Evolutionary conservation across 23 tunicate species (phyloP).

Genomic region (Clavelina lepadiformis): DNA sequence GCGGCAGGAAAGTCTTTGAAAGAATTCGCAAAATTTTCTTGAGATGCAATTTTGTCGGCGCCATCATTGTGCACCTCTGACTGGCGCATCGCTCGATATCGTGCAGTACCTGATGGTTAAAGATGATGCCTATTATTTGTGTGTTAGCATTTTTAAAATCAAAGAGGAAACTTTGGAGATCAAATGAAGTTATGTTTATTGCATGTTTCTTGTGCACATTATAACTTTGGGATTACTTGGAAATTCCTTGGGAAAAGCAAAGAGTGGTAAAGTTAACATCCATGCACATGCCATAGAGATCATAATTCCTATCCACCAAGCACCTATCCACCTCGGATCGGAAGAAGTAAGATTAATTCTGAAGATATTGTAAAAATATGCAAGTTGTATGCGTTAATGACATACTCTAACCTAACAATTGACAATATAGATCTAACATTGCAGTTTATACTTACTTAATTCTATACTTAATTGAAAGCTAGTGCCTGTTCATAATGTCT

Average conservation of each 20-base stretch:
- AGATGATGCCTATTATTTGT: too few relatives aligned
- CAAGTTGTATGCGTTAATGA: too few relatives aligned
- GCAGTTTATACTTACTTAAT: too few relatives aligned
- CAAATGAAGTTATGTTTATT: too few relatives aligned
- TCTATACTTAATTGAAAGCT: too few relatives aligned
- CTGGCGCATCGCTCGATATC: slow-evolving; percentile 24
- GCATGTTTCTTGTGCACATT: too few relatives aligned
- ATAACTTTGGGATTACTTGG: slow-evolving; percentile 71
- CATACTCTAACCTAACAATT: too few relatives aligned
- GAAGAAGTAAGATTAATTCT: slow-evolving; percentile 44
- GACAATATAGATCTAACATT: too few relatives aligned
- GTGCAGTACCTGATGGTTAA: slow-evolving; percentile 36
- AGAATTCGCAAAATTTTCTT: slow-evolving; percentile 60
- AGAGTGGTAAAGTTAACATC: slow-evolving; percentile 53
- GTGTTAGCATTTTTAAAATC: too few relatives aligned
- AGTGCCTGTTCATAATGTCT: too few relatives aligned
- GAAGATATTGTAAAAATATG: too few relatives aligned
- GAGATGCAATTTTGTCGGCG: slow-evolving; percentile 44
- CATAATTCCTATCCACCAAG: slow-evolving; percentile 98
- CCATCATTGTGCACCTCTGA: slow-evolving; percentile 57
- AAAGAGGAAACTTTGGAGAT: too few relatives aligned
- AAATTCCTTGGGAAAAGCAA: slow-evolving; percentile 84
- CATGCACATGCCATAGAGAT: slow-evolving; percentile 63
- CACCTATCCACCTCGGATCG: slow-evolving; percentile 98
- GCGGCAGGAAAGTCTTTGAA: slow-evolving; percentile 82